Evolutionary conservation across 2,797 vertebrate species (phyloP).

Genomic region (Pelodytes ibericus): DNA sequence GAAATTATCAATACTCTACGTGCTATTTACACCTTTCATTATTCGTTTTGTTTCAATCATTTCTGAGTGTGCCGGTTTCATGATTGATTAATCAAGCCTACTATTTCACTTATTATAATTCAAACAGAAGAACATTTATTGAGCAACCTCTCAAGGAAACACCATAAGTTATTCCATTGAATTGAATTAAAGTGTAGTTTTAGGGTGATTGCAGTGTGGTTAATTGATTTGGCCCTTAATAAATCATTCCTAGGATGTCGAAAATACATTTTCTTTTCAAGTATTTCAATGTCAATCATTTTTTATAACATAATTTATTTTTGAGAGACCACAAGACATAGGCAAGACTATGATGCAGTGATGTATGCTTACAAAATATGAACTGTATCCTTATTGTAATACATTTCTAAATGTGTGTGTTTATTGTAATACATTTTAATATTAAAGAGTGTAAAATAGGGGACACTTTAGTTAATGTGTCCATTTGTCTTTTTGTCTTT

Average conservation of each 20-base stretch:
- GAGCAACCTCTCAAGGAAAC: slow-evolving; percentile 32
- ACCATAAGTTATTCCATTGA: slow-evolving; percentile 7
- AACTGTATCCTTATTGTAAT: no score
- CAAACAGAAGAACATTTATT: slow-evolving; percentile 23
- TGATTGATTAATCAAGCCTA: slow-evolving; percentile 13
- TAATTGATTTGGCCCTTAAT: slow-evolving; percentile 21
- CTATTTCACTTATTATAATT: slow-evolving; percentile 28
- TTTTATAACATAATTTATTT: not conserved
- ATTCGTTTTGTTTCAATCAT: slow-evolving; percentile 6
- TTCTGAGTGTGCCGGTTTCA: slow-evolving; percentile 4
- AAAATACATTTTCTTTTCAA: not conserved
- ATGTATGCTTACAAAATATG: no score
- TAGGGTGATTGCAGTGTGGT: slow-evolving; percentile 12
- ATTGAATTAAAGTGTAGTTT: not conserved
- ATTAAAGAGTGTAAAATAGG: no score
- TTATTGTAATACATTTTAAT: no score
- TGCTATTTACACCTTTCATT: slow-evolving; percentile 27
- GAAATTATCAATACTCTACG: slow-evolving; percentile 28
- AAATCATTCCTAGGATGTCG: not conserved
- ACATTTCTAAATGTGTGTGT: no score
- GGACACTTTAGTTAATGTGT: no score
- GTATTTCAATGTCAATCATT: not conserved
- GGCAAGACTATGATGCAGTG: not conserved
- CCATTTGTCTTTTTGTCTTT: no score
- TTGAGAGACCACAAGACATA: no score